These are phyloP conservation scores for Drosophila flavopinicola DNA, from an alignment of 2,888 invertebrate species.

Conservation along the genomic window DNA sequence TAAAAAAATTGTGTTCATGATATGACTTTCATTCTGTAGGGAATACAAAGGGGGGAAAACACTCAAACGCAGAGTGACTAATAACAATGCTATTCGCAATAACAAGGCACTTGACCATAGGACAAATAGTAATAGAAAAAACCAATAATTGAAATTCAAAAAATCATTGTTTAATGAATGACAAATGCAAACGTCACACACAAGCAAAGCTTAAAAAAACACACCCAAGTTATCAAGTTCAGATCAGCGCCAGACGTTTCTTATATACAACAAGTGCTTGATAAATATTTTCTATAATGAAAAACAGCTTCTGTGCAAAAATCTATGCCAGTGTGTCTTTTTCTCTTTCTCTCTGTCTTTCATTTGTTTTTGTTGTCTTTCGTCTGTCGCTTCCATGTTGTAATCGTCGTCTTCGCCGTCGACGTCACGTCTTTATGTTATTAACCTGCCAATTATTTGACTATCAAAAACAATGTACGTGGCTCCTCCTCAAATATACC, in stretches of 20 bases:
- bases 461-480: slow-evolving; percentile 57
- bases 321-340: slow-evolving; percentile 20
- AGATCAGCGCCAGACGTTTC: background rate
- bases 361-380: slow-evolving; percentile 13
- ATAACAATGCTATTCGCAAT: slow-evolving; percentile 42
- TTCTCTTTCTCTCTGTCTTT: background rate
- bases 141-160: slow-evolving; percentile 30
- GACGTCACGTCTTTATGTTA: slow-evolving; percentile 64
- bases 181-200: slow-evolving; percentile 22
- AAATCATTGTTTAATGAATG: slow-evolving; percentile 28
- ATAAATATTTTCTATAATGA: slow-evolving; percentile 16
- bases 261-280: background rate
- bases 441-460: slow-evolving; percentile 70
- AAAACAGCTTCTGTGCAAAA: slow-evolving; percentile 18
- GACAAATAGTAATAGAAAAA: slow-evolving; percentile 8
- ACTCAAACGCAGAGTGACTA: slow-evolving; percentile 42
- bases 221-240: slow-evolving; percentile 6
- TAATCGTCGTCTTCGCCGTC: slow-evolving; percentile 50
- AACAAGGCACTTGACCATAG: slow-evolving; percentile 20
- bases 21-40: slow-evolving; percentile 47
- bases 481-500: slow-evolving; percentile 37
- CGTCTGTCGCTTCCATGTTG: slow-evolving; percentile 39
- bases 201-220: background rate
- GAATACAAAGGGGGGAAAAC: no score
- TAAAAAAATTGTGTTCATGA: slow-evolving; percentile 17